Percentiles rank a stretch among this genome's conserved stretches.
Conservation (phyloP, 2,888 invertebrate species). For the Cistogaster globosa region DNA sequence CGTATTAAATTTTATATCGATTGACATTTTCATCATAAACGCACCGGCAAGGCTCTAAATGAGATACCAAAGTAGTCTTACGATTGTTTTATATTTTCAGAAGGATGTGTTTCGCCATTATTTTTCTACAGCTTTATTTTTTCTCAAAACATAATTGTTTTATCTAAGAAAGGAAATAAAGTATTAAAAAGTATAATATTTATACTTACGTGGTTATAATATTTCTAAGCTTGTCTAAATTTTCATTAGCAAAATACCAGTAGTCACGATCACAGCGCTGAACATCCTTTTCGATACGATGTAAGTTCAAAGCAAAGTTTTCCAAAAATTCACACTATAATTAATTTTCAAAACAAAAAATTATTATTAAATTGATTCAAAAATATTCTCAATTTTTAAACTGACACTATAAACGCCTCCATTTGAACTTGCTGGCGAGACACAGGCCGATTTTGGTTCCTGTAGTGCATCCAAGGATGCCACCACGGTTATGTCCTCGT, state of each 20-base stretch:
- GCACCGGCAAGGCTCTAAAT: too few relatives aligned
- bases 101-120: too few relatives aligned
- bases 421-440: conserved; percentile 94
- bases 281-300: conserved; percentile 98
- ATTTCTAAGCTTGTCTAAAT: conserved; percentile 95
- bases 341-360: background rate
- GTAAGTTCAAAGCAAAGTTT: conserved; percentile 93
- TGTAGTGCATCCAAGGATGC: conserved; percentile 80
- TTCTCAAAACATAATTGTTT: too few relatives aligned
- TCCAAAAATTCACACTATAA: conserved; percentile 91
- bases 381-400: conserved; percentile 62
- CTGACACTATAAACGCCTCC: conserved; percentile 93
- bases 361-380: background rate
- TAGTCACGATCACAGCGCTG: conserved; percentile 97
- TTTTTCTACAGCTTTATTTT: too few relatives aligned
- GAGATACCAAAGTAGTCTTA: too few relatives aligned
- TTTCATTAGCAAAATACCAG: conserved; percentile 94
- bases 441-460: conserved; percentile 86
- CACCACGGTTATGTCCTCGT: conserved; percentile 85
- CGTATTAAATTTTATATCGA: too few relatives aligned
- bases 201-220: conserved; percentile 96
- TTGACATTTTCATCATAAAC: too few relatives aligned
- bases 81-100: too few relatives aligned
- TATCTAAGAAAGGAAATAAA: too few relatives aligned
- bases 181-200: background rate